phyloP scores from a whole-genome alignment of 2,113 vertebrate species.

The Shinisaurus crocodilurus region DNA sequence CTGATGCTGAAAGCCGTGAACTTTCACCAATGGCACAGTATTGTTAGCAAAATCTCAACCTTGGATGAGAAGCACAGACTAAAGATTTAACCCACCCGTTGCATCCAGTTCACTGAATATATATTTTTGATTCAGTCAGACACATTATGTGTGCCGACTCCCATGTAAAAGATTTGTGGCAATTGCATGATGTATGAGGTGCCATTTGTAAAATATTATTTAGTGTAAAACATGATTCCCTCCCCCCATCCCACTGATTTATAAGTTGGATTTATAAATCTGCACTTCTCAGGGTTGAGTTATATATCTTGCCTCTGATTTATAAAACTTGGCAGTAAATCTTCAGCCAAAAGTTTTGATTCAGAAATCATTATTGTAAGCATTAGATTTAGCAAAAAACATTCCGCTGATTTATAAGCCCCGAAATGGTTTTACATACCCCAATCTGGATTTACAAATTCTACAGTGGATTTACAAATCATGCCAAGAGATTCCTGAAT shows the following conservation, averaged over 20 bases:
- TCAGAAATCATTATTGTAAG: constrained; percentile 87
- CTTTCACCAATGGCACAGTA: not conserved
- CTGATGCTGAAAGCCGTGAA: not conserved
- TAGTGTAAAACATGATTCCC: constrained; percentile 86
- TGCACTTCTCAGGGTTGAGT: constrained; percentile 80
- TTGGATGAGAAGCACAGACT: not conserved
- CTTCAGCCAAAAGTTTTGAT: constrained; percentile 85
- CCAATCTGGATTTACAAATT: constrained; percentile 71
- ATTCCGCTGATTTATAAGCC: constrained; percentile 77
- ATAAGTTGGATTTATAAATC: constrained; percentile 88
- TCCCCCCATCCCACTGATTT: constrained; percentile 76
- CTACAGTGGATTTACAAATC: constrained; percentile 71
- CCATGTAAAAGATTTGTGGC: constrained; percentile 80
- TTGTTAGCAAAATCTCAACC: constrained; percentile 1
- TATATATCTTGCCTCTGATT: constrained; percentile 85
- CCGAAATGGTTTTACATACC: constrained; percentile 76
- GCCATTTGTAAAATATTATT: constrained; percentile 86
- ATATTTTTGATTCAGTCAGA: constrained; percentile 54
- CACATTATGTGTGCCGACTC: constrained; percentile 70
- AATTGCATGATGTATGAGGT: constrained; percentile 80
- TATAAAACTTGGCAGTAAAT: constrained; percentile 87
- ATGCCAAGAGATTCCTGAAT: constrained; percentile 70
- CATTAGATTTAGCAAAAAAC: constrained; percentile 84
- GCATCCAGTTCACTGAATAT: constrained; percentile 49
- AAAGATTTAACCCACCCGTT: constrained; percentile 36